Base-by-base conservation (phyloP, 2,113 vertebrate species). In the Dunckerocampus dactyliophorus region DNA sequence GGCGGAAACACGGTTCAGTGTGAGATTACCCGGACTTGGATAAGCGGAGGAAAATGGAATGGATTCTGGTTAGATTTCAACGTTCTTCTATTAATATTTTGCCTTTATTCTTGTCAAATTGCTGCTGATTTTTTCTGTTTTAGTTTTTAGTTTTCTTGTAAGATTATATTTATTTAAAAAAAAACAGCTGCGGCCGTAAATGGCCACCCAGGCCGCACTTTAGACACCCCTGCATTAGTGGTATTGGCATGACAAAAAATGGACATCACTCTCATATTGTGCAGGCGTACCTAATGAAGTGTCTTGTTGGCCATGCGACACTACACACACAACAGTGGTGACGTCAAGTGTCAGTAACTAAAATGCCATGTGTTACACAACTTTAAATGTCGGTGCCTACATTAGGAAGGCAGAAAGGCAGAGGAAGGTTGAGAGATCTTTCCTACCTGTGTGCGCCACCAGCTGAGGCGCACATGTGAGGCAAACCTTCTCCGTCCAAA, bases 261-360 rank as follows among this genome's bases (percentile, higher is more conserved):
- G 53, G 48, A 21, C 28, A 65, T 37, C 22, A 4, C 22, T 11
- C 10, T 22, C 11, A 22, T 21, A 2, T 28, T 52, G 22, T 52
- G 5, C 22, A 52, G 3, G 24, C 4, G 8, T 16, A 31, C 50
- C 22, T 52, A 28, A 24, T 31, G 9, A 52, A 28, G 22, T 52
- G 50, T 16, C 22, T 22, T 4, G 7, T 11, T 22, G 50, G 24
- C 50, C n/a, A n/a, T 13, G n/a, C 31, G 16, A 22, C 10, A 22
- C 24, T 15, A 16, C 21, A 31, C 11, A 52, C 22, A 28, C 50
- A 52, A 51, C 21, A 28, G 19, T 2, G 57, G 66, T 72, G 58
- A 68, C 43, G 67, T 65, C 68, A 73, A 68, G 75, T 75, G 54
- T 69, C 81, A 74, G 65, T 52, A 46, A 39, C 53, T 34, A 49